Evolutionary conservation across 2,113 vertebrate species (phyloP), one percentile per base, ranked within the genome.

Genomic region (Platysteira castanea): DNA sequence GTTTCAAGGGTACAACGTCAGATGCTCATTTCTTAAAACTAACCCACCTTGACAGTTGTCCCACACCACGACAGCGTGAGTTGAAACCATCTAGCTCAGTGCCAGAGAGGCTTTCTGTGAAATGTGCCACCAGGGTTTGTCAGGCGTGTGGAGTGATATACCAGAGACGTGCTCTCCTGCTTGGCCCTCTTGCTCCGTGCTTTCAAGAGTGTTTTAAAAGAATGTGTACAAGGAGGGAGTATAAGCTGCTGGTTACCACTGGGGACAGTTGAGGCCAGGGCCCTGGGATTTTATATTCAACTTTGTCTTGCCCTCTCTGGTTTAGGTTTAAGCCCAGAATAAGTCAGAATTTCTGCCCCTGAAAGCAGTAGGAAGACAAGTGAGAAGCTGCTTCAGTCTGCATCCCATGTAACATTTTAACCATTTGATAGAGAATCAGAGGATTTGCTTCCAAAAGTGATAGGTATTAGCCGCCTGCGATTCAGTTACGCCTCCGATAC

Each of bases 181-280:
- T 75, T 46, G 70, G 35, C 24, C 53, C 17, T 9, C n/a, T 21
- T 21, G 22, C 28, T 61, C 35, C 30, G 8, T 22, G 26, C 33
- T 60, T 71, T 60, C 68, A 27, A 13, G 28, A 22, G 2, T 52
- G 22, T 19, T 80, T 18, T 49, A 76, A 41, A 10, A 28, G 12
- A 30, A 15, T 1, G 3, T 1, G 0, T 13, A 11, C 21, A 47
- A 88, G 19, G 7, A 69, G 47, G 9, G n/a, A 52, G 7, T 11
- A 49, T 5, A 21, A 68, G 13, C 21, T 49, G 47, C 28, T 59
- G 22, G 13, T 54, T 78, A 68, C 47, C 39, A 75, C 20, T 2
- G 6, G 11, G 20, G 5, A 28, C 9, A 87, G 12, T 0, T 44
- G 7, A 39, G 8, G 9, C 35, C 52, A 79, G 49, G 53, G 76